Percentiles rank a stretch among this genome's conserved stretches.
These are phyloP conservation scores for Astyanax mexicanus DNA, from an alignment of 2,797 vertebrate genomes.

Conservation along the genomic window DNA sequence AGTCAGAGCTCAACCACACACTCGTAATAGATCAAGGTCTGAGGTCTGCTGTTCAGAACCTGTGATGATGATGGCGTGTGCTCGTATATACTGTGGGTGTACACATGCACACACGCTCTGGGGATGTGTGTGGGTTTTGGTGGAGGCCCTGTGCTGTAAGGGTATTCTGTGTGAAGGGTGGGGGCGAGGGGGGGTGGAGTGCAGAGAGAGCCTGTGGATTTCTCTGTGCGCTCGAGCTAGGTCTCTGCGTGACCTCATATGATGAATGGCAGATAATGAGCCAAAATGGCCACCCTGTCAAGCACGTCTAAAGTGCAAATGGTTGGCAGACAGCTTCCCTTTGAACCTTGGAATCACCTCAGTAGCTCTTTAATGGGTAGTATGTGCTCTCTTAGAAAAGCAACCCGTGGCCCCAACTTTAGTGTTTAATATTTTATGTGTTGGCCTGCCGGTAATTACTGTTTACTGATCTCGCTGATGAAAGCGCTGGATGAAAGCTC, in stretches of 20 bases:
- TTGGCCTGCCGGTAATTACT: conserved; percentile 37
- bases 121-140: conserved; percentile 16
- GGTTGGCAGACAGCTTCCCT: conserved; percentile 49
- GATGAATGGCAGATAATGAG: conserved; percentile 54
- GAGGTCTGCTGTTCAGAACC: conserved; percentile 14
- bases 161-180: conserved; percentile 1
- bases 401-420: conserved; percentile 36
- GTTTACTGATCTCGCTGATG: conserved; percentile 39
- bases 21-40: neutral
- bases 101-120: conserved; percentile 8
- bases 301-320: conserved; percentile 54
- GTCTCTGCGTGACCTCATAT: conserved; percentile 52
- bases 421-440: conserved; percentile 51
- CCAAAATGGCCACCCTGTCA: conserved; percentile 46
- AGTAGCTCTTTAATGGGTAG: conserved; percentile 45
- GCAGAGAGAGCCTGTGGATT: conserved; percentile 15
- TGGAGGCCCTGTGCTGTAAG: conserved; percentile 27
- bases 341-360: conserved; percentile 55
- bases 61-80: neutral
- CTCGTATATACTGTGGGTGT: neutral
- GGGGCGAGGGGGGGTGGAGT: neutral
- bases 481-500: conserved; percentile 41
- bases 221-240: conserved; percentile 37
- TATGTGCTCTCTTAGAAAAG: conserved; percentile 38
- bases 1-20: neutral